Percentiles rank a stretch among this genome's conserved stretches.
Conservation (phyloP, 2,888 invertebrate species). For the Oscheius onirici region DNA sequence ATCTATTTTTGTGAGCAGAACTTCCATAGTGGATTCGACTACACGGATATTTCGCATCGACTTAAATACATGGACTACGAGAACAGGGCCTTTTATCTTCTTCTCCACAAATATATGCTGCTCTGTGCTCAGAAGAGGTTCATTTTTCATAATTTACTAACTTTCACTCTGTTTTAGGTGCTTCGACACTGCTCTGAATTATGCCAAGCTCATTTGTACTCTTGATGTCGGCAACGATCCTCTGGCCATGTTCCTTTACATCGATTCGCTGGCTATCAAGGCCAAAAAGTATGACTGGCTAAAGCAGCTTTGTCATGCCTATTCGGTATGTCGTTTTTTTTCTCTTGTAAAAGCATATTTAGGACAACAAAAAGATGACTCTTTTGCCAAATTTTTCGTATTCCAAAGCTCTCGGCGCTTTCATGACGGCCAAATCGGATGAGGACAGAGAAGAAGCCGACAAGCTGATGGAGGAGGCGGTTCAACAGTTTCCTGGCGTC, state of each 20-base stretch:
- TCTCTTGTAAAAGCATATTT: background rate
- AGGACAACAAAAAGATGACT: slow-evolving; percentile 77
- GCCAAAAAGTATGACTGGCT: slow-evolving; percentile 82
- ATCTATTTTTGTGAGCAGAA: slow-evolving; percentile 82
- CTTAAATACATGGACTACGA: slow-evolving; percentile 84
- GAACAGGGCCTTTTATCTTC: slow-evolving; percentile 83
- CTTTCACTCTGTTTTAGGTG: slow-evolving; percentile 70
- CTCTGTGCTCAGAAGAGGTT: slow-evolving; percentile 77
- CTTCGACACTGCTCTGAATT: slow-evolving; percentile 82
- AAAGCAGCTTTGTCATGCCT: background rate
- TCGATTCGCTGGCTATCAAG: slow-evolving; percentile 86
- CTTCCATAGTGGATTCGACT: slow-evolving; percentile 83
- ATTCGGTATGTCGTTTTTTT: background rate
- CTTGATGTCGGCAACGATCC: slow-evolving; percentile 83
- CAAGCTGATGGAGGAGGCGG: slow-evolving; percentile 72
- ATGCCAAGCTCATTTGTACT: slow-evolving; percentile 84
- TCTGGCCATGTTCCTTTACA: slow-evolving; percentile 80
- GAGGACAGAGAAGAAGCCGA: slow-evolving; percentile 73
- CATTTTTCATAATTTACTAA: background rate
- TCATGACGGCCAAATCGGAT: slow-evolving; percentile 63
- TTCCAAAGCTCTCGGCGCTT: slow-evolving; percentile 82
- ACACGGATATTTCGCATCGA: slow-evolving; percentile 75
- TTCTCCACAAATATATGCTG: slow-evolving; percentile 83
- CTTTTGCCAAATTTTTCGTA: slow-evolving; percentile 89
- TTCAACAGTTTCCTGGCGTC: slow-evolving; percentile 85